phyloP scores from a whole-genome alignment of 1,140 invertebrate genomes.

The Myzus persicae region DNA sequence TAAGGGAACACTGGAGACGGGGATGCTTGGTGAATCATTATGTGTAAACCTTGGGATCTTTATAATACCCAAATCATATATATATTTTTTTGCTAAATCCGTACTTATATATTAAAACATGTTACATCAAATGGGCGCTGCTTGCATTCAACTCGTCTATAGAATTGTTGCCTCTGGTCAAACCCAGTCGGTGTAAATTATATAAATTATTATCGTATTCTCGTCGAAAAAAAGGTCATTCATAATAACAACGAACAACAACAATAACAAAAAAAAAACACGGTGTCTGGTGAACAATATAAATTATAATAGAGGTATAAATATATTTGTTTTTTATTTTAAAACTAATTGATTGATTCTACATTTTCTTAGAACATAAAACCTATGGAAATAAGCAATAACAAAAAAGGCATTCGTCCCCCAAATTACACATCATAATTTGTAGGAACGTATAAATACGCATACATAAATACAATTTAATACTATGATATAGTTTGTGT shows the following conservation, averaged over 20 bases:
- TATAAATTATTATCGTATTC: not conserved
- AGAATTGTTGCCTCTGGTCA: not conserved
- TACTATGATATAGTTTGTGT: not conserved
- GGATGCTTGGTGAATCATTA: not conserved
- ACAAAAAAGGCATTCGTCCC: not conserved
- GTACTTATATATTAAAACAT: not conserved
- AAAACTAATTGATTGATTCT: not conserved
- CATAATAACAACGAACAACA: not conserved
- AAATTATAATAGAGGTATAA: not conserved
- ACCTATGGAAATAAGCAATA: not conserved
- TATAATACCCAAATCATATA: not conserved
- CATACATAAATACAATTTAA: too few species aligned
- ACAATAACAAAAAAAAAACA: not conserved
- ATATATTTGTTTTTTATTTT: constrained; percentile 2
- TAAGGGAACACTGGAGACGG: not conserved
- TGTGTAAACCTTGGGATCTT: not conserved
- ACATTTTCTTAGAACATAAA: not conserved
- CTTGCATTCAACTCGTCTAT: not conserved
- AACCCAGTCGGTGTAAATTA: not conserved
- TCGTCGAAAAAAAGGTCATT: not conserved
- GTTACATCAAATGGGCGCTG: not conserved
- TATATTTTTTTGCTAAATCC: not conserved
- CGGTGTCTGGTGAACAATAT: not conserved
- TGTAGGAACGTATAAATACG: not conserved
- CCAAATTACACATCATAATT: constrained; percentile 2